These are phyloP conservation scores for Megalopta genalis DNA, from an alignment of 1,140 invertebrate species.

Conservation along the genomic window DNA sequence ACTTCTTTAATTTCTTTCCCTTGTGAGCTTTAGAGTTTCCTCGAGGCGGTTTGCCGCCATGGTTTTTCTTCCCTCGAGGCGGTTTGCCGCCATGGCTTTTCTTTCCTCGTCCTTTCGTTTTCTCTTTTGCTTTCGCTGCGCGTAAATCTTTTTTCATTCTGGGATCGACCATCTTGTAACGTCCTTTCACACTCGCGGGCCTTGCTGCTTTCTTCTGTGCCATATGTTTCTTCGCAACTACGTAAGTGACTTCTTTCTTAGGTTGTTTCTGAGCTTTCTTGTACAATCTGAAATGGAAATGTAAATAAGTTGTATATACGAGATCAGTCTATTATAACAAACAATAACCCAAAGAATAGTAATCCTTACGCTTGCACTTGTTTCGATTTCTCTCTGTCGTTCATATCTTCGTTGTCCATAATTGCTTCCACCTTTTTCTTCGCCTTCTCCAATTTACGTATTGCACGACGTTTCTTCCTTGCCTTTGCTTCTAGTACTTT, in stretches of 20 bases:
- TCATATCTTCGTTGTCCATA: constrained; percentile 93
- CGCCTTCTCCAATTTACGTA: constrained; percentile 93
- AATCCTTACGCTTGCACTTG: constrained; percentile 91
- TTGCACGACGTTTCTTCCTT: constrained; percentile 94
- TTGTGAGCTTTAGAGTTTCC: constrained; percentile 59
- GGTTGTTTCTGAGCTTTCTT: constrained; percentile 92
- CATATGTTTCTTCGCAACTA: constrained; percentile 95
- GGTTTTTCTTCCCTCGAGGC: constrained; percentile 55
- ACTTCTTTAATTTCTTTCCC: constrained; percentile 54
- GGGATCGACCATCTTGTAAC: constrained; percentile 96
- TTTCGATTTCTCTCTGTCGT: constrained; percentile 93
- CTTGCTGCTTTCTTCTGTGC: constrained; percentile 87
- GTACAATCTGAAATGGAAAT: constrained; percentile 86
- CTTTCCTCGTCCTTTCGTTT: constrained; percentile 78
- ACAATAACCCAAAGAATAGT: constrained; percentile 15
- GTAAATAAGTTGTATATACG: neutral
- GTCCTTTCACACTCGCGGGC: constrained; percentile 94
- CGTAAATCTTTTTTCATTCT: constrained; percentile 97
- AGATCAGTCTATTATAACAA: neutral
- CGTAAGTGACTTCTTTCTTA: constrained; percentile 95
- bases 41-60: constrained; percentile 49
- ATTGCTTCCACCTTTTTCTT: constrained; percentile 97
- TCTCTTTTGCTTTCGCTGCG: constrained; percentile 84
- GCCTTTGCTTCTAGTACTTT: constrained; percentile 99
- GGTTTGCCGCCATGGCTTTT: constrained; percentile 58